phyloP scores from a whole-genome alignment of 2,888 invertebrate genomes.

The Clanis bilineata region DNA sequence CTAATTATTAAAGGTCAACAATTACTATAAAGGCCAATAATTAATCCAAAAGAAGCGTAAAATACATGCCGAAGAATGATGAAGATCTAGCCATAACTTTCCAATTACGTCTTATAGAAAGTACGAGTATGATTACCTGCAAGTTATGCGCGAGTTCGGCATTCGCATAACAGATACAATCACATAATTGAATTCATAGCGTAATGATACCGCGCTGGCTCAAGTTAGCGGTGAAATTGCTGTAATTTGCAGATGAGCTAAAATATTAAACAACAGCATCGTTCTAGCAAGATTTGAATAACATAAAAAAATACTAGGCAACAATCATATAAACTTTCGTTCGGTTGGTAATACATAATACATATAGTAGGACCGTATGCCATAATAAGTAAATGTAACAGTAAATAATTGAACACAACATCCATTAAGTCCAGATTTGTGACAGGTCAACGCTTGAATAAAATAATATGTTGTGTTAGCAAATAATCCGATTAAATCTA shows the following conservation, averaged over 20 bases:
- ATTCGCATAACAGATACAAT: not conserved
- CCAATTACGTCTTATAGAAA: slow-evolving; percentile 8
- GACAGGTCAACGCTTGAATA: slow-evolving; percentile 25
- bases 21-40: slow-evolving; percentile 49
- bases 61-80: slow-evolving; percentile 10
- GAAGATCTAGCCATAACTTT: slow-evolving; percentile 24
- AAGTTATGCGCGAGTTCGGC: not conserved
- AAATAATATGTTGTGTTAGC: slow-evolving; percentile 15
- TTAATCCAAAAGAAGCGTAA: slow-evolving; percentile 46
- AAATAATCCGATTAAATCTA: slow-evolving; percentile 15
- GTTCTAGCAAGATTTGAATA: not conserved
- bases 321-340: not conserved
- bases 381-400: not conserved
- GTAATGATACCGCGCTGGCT: not conserved
- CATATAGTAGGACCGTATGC: not conserved
- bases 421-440: not conserved
- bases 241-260: not conserved
- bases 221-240: not conserved
- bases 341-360: not conserved
- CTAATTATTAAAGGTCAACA: slow-evolving; percentile 53
- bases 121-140: not conserved
- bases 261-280: not conserved
- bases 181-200: not conserved
- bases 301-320: not conserved
- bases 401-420: not conserved